Conservation (phyloP, 2,797 vertebrate genomes). For the Chelmon rostratus region DNA sequence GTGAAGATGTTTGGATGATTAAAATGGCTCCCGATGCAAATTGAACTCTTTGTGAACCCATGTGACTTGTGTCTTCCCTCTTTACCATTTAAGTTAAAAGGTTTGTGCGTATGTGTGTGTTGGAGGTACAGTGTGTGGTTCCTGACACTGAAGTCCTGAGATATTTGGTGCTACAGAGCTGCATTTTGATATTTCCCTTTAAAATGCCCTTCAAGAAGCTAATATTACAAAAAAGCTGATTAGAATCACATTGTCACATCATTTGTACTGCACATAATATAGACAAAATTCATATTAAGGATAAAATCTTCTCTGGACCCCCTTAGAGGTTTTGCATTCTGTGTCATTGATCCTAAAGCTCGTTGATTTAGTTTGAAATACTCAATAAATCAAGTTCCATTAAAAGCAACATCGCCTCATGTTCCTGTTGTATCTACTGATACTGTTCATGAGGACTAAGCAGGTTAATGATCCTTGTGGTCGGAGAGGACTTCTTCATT, state of each 20-base stretch:
- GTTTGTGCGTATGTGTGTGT: slow-evolving; percentile 2
- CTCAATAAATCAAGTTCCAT: slow-evolving; percentile 22
- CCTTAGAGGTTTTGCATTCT: not conserved
- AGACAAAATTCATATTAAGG: not conserved
- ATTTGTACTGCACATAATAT: slow-evolving; percentile 1
- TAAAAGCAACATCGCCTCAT: not conserved
- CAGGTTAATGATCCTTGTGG: not conserved
- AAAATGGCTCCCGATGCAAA: not conserved
- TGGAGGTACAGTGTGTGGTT: not conserved
- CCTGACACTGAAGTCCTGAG: slow-evolving; percentile 19
- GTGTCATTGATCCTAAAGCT: not conserved
- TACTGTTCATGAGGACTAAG: not conserved
- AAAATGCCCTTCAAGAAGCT: slow-evolving; percentile 10
- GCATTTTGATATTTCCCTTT: slow-evolving; percentile 35
- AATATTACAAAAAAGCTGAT: slow-evolving; percentile 19
- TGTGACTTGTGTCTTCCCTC: slow-evolving; percentile 1
- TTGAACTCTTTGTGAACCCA: not conserved
- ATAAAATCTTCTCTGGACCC: slow-evolving; percentile 7
- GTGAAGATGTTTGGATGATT: not conserved
- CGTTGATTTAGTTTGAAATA: slow-evolving; percentile 7
- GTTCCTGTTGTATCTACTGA: slow-evolving; percentile 9
- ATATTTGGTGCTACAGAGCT: slow-evolving; percentile 25
- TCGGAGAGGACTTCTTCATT: not conserved
- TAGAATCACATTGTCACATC: slow-evolving; percentile 11
- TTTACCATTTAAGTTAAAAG: too few species aligned